phyloP scores from a whole-genome alignment of 2,888 invertebrate genomes.

The Apantesis nais region DNA sequence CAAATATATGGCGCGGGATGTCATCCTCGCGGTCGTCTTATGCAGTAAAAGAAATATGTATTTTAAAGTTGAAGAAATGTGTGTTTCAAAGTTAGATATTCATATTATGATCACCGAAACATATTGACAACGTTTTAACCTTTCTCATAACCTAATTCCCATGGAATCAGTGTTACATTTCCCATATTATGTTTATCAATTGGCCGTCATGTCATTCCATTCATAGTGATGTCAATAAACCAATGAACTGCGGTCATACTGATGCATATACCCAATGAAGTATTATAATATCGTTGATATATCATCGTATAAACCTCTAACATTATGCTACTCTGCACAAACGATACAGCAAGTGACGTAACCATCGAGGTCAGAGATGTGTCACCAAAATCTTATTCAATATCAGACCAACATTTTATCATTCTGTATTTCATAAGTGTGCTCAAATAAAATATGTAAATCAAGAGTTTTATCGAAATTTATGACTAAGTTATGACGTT shows the following conservation, averaged over 20 bases:
- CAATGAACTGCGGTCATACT: constrained; percentile 45
- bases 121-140: constrained; percentile 46
- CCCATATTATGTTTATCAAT: constrained; percentile 70
- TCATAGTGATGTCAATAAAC: constrained; percentile 72
- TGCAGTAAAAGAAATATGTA: constrained; percentile 40
- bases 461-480: constrained; percentile 13
- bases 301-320: neutral
- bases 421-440: constrained; percentile 34
- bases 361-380: constrained; percentile 41
- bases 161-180: constrained; percentile 62
- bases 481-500: constrained; percentile 12
- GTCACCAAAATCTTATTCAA: constrained; percentile 21
- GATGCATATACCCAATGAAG: neutral
- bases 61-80: constrained; percentile 37
- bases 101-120: constrained; percentile 48
- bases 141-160: constrained; percentile 68
- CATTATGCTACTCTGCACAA: constrained; percentile 38
- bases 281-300: neutral
- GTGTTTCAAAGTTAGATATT: constrained; percentile 47
- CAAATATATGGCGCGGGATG: constrained; percentile 55
- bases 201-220: constrained; percentile 57
- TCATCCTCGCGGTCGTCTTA: constrained; percentile 39
- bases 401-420: constrained; percentile 30
- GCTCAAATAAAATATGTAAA: constrained; percentile 24
- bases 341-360: constrained; percentile 41